These are phyloP conservation scores for Mus minutoides DNA, from an alignment of 2,797 vertebrate genomes.

Conservation along the genomic window DNA sequence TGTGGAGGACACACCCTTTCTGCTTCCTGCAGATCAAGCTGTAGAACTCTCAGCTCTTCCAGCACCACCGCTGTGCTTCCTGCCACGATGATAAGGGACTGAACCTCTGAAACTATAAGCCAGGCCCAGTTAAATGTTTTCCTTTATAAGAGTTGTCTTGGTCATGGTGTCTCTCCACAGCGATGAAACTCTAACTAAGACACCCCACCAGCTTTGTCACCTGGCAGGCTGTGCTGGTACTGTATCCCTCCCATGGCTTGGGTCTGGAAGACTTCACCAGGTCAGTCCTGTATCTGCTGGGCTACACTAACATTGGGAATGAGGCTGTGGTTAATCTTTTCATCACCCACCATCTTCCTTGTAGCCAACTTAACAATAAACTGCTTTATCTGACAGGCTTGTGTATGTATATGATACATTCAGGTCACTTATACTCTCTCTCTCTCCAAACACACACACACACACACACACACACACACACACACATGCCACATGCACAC, in stretches of 20 bases:
- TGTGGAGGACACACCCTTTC: background rate
- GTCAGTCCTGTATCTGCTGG: background rate
- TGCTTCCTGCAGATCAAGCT: background rate
- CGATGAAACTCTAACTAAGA: background rate
- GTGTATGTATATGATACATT: background rate
- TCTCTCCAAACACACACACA: too few species aligned
- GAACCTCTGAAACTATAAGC: background rate
- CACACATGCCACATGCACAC: too few species aligned
- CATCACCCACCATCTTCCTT: background rate
- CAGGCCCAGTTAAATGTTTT: background rate
- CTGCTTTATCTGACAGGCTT: background rate
- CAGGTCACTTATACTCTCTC: background rate
- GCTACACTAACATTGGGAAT: background rate
- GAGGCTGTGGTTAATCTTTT: background rate
- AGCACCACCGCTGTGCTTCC: background rate
- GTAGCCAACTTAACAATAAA: background rate
- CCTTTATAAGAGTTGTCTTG: background rate
- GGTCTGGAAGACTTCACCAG: background rate
- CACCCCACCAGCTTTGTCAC: background rate
- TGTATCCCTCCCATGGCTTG: background rate
- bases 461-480: background rate
- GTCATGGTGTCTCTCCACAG: background rate
- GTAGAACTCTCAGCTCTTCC: background rate
- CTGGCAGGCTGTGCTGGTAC: background rate
- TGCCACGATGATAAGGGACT: background rate